A percentile compares a stretch with the other conserved stretches of the same genome.
phyloP scores from a whole-genome alignment of 92 coral and sea anemone genomes.

The Porites divaricata region DNA sequence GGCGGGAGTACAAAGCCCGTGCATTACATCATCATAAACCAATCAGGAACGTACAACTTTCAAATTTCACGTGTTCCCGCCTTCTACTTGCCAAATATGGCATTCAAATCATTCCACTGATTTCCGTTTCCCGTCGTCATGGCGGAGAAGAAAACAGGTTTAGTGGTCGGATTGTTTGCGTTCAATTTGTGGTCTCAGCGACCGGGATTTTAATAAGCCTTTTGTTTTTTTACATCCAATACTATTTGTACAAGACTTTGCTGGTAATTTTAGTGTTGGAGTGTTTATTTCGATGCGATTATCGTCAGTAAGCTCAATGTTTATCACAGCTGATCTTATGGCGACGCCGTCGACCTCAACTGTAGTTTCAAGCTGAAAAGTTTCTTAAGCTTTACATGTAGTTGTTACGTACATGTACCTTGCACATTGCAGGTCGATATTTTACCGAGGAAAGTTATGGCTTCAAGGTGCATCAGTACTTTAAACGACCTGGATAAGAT shows the following conservation, averaged over 20 bases:
- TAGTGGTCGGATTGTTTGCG: background rate
- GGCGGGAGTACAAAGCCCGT: slow-evolving; percentile 67
- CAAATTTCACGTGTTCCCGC: slow-evolving; percentile 43
- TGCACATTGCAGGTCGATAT: background rate
- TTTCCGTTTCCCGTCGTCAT: slow-evolving; percentile 69
- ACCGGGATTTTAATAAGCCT: slow-evolving; percentile 2
- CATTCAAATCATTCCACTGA: slow-evolving; percentile 24
- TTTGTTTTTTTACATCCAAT: slow-evolving; percentile 28
- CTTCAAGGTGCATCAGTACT: slow-evolving; percentile 83
- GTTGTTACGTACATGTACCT: background rate
- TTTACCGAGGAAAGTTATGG: slow-evolving; percentile 46
- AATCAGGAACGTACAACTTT: slow-evolving; percentile 51
- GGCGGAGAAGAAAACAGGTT: slow-evolving; percentile 52
- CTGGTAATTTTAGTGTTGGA: background rate
- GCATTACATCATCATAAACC: slow-evolving; percentile 80
- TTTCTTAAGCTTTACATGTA: too few relatives aligned
- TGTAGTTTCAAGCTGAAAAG: too few relatives aligned
- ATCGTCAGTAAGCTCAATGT: background rate
- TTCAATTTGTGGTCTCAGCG: slow-evolving; percentile 7
- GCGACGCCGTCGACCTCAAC: too few relatives aligned
- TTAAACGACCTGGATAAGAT: slow-evolving; percentile 83
- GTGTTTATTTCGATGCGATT: background rate
- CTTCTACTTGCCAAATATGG: slow-evolving; percentile 72
- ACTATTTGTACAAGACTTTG: background rate
- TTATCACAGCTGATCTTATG: background rate